Evolutionary conservation across 2,888 invertebrate genomes (phyloP), one percentile per base, ranked within the genome.

Genomic region (Ecliptopera silaceata): DNA sequence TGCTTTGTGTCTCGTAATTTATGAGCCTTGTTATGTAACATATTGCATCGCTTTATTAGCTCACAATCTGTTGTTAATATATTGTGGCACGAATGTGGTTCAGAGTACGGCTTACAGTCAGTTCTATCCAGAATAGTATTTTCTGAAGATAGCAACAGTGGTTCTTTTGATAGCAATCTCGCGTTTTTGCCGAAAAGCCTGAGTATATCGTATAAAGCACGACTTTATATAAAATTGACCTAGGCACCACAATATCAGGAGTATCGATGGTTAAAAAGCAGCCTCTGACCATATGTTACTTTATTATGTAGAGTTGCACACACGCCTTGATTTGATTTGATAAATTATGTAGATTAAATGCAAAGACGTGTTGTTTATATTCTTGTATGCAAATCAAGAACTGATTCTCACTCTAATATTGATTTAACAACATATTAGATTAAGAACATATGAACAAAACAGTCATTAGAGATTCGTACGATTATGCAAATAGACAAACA

Each of bases 1-100:
- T 71, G 64, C 67, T 56, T 68, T 63, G 56, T 67, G 61, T 62
- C 68, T 61, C 66, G 69, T 66, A 61, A 65, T 61, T 57, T 58
- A 61, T 59, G 58, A 48, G 54, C 31, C 46, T 55, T 45, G 56
- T 60, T 59, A 63, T 41, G 42, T 60, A 58, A 64, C 53, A 50
- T 49, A 55, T 56, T 59, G 56, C 56, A 63, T 57, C 58, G 61
- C 44, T 59, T 61, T 51, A 56, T 61, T 61, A 60, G 12, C 34
- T 55, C 26, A 42, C 45, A 38, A 60, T 47, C 17, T 45, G 13
- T 43, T 50, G 43, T 44, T 42, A 32, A 50, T 50, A 42, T 34
- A 26, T 15, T 44, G 44, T 57, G 32, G 26, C 57, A 52, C 32
- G 39, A 53, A 48, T 22, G 22, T 22, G 12, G 32, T 38, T 0